These are phyloP conservation scores for Zingel zingel DNA, from an alignment of 2,113 vertebrate species.

Conservation along the genomic window DNA sequence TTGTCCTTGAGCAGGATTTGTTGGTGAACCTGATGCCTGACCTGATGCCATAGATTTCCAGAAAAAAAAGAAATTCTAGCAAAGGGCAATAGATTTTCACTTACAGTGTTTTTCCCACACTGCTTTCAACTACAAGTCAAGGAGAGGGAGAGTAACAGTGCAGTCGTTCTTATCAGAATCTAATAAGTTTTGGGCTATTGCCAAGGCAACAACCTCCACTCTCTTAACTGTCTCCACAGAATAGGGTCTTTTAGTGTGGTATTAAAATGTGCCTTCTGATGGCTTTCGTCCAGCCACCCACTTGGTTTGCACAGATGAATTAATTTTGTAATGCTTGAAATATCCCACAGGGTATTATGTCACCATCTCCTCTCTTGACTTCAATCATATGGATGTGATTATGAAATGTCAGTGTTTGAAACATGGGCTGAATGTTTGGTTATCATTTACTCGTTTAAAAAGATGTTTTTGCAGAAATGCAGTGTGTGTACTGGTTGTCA, in stretches of 20 bases:
- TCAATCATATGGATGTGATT: background rate
- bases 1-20: constrained; percentile 9
- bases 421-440: too few relatives aligned
- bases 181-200: constrained; percentile 56
- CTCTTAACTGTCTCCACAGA: constrained; percentile 32
- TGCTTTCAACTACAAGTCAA: too few relatives aligned
- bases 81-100: too few relatives aligned
- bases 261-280: constrained; percentile 42
- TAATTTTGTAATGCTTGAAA: constrained; percentile 32
- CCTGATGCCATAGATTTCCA: background rate
- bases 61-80: background rate
- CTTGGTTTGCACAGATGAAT: constrained; percentile 37
- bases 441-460: too few relatives aligned
- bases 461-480: too few relatives aligned
- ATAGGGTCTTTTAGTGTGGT: constrained; percentile 38
- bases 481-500: too few relatives aligned
- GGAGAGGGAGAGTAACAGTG: background rate
- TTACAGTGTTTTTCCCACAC: too few relatives aligned
- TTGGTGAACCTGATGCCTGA: constrained; percentile 28
- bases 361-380: background rate
- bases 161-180: constrained; percentile 43
- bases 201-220: constrained; percentile 26
- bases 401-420: background rate
- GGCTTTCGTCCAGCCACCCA: constrained; percentile 27
- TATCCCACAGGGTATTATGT: constrained; percentile 11